Evolutionary conservation across 2,888 invertebrate genomes (phyloP), one percentile per base, ranked within the genome.

Genomic region (Teleiodes luculella): DNA sequence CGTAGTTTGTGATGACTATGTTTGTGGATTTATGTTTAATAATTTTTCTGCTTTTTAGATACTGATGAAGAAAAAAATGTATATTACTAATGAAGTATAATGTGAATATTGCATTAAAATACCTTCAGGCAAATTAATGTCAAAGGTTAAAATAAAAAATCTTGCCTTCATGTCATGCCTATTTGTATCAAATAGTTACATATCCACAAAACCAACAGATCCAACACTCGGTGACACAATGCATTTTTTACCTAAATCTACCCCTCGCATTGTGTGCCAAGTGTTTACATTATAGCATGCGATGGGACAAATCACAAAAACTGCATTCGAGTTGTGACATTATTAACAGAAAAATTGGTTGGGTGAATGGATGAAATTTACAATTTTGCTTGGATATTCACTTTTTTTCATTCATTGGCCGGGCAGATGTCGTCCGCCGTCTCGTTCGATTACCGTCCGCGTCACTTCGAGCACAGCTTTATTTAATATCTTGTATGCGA

Each of bases 291-390:
- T 72, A 66, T 68, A 57, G 66, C 60, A 61, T 61, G 56, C 59
- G 66, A 64, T 66, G 62, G 55, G 48, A 55, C 43, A 57, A 57
- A 68, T 72, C 69, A 73, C 74, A 75, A 74, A 75, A 78, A 77
- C 76, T 73, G 68, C 64, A 70, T 73, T 76, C 58, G 64, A 77
- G 74, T 83, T 83, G 83, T 83, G 83, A 85, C 84, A 78, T 80
- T 82, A 84, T 83, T 83, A 83, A 84, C 78, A 81, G 79, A 80
- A 79, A 85, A 85, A 82, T 85, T 84, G 80, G 74, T 72, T 65
- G 65, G 74, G 74, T 73, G 67, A 72, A 75, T 74, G 50, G 73
- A 72, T 74, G 75, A 76, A 75, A 69, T 72, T 70, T 65, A 66
- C 65, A 69, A 77, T 72, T 74, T 68, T 64, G 68, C 72, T 72